Evolutionary conservation across 2,113 vertebrate genomes (phyloP), one percentile per base, ranked within the genome.

Genomic region (Smithornis capensis): DNA sequence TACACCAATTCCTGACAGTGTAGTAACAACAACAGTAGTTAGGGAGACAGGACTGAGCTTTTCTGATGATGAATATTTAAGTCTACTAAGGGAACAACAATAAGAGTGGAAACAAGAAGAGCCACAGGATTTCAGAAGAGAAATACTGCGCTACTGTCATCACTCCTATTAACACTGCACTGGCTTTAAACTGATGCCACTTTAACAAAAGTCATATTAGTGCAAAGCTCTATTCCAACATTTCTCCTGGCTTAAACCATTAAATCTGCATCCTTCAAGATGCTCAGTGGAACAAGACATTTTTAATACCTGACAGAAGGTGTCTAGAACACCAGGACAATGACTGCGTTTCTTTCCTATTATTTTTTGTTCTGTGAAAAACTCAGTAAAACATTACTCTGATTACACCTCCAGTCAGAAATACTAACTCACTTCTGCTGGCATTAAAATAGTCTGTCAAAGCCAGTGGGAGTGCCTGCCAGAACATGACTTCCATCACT

Each of bases 391-490:
- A 56, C 9, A 31, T 69, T 56, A 64, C 42, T 73, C 53, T 88
- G 88, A 77, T 80, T 83, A 67, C 38, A 92, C 74, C 38, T 18
- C 68, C 82, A 77, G 88, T 65, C 37, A 77, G 59, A 88, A 90
- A 53, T 12, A 77, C 35, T 79, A 37, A 87, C 67, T 82, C 82
- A 73, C 21, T 95, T 86, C 53, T 90, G 37, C 42, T 95, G 94
- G 94, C 85, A 83, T 83, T 77, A 70, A 70, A 96, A 77, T 2
- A 81, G 42, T 12, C 38, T 55, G 13, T 77, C 67, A 87, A 92
- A 91, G 91, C 93, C 91, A 95, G 70, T 25, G 38, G 75, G 82
- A 91, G 27, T 12, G 29, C 33, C 74, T 93, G 91, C 89, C 87
- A 89, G 89, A 91, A 77, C 17, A 12, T 53, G 57, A 69, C 64